Conservation (phyloP, 1,140 invertebrate genomes). For the Macrobrachium rosenbergii region DNA sequence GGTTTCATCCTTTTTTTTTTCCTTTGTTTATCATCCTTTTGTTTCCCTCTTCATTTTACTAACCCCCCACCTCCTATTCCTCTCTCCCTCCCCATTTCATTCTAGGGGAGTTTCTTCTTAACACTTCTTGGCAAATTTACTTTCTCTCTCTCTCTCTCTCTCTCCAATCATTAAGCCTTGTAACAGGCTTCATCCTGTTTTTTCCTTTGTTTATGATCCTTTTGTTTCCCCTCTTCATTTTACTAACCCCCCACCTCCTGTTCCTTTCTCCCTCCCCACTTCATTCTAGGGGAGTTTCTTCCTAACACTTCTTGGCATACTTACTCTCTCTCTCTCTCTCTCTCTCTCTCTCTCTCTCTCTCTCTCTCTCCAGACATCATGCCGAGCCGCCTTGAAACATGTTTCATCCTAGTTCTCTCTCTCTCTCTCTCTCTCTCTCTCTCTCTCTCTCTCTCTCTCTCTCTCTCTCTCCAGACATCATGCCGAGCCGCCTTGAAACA, state of each 20-base stretch:
- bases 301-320: slow-evolving; percentile 1
- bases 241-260: no score
- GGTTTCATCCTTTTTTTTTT: neutral
- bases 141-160: slow-evolving; percentile 17
- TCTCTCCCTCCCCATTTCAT: neutral
- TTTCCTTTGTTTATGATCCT: no score
- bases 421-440: no score
- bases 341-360: neutral
- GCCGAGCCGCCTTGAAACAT: no score
- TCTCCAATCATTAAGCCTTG: neutral
- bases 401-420: no score
- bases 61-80: neutral
- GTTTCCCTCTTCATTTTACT: neutral
- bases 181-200: neutral
- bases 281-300: neutral
- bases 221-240: neutral
- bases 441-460: no score
- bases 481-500: no score
- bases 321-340: slow-evolving; percentile 14
- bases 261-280: neutral
- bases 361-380: no score
- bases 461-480: no score
- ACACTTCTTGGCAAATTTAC: neutral
- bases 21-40: neutral
- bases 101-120: neutral